Evolutionary conservation across 2,888 invertebrate genomes (phyloP).

Genomic region (Timandra comae): DNA sequence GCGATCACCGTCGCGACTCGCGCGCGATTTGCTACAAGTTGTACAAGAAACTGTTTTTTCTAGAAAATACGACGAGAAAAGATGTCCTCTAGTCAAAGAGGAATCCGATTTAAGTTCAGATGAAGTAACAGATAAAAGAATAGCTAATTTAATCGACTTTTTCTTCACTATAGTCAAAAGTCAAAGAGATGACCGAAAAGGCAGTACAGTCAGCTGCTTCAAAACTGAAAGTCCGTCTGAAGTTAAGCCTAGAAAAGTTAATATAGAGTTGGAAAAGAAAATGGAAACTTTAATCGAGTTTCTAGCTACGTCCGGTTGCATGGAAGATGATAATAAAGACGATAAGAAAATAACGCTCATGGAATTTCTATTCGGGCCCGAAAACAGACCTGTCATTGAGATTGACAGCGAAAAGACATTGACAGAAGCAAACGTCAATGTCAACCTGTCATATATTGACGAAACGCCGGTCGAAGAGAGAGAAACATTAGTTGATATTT

Average conservation of each 20-base stretch:
- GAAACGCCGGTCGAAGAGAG: slow-evolving; percentile 64
- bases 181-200: slow-evolving; percentile 61
- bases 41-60: slow-evolving; percentile 65
- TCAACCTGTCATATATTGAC: slow-evolving; percentile 61
- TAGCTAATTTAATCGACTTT: slow-evolving; percentile 68
- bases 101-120: slow-evolving; percentile 63
- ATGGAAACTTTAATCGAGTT: slow-evolving; percentile 72
- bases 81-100: slow-evolving; percentile 63
- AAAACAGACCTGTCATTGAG: slow-evolving; percentile 53
- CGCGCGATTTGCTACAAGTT: slow-evolving; percentile 63
- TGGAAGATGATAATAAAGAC: slow-evolving; percentile 52
- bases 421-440: slow-evolving; percentile 57
- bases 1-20: slow-evolving; percentile 54
- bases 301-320: slow-evolving; percentile 61
- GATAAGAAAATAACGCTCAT: slow-evolving; percentile 68
- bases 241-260: slow-evolving; percentile 45
- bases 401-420: slow-evolving; percentile 46
- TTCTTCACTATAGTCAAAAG: slow-evolving; percentile 71
- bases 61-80: slow-evolving; percentile 51
- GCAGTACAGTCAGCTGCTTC: slow-evolving; percentile 63
- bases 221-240: slow-evolving; percentile 58
- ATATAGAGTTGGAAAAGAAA: slow-evolving; percentile 63
- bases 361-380: slow-evolving; percentile 67
- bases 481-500: slow-evolving; percentile 62
- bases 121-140: slow-evolving; percentile 56